Evolutionary conservation across 92 coral and sea anemone genomes (phyloP).

Genomic region (Desmophyllum pertusum): DNA sequence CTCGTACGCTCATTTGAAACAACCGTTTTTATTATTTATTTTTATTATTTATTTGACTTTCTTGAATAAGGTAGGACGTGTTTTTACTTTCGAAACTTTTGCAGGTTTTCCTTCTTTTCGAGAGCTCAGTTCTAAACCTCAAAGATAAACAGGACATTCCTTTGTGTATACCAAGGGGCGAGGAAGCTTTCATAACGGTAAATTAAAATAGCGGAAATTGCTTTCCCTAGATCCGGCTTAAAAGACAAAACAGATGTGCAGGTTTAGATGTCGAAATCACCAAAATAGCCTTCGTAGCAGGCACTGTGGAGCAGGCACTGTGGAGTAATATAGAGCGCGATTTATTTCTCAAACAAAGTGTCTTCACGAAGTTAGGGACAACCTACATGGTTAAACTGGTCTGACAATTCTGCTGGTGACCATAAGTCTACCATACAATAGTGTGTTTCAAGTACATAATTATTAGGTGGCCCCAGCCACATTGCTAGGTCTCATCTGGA

Average conservation of each 20-base stretch:
- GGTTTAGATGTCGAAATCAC: not conserved
- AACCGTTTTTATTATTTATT: not conserved
- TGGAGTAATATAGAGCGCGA: too few relatives aligned
- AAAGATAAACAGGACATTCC: not conserved
- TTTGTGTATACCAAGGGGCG: not conserved
- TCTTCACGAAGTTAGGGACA: too few relatives aligned
- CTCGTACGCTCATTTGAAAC: not conserved
- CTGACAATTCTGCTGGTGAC: too few relatives aligned
- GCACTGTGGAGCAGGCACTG: too few relatives aligned
- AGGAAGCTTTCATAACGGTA: not conserved
- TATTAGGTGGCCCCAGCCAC: too few relatives aligned
- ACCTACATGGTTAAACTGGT: too few relatives aligned
- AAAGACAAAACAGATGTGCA: not conserved
- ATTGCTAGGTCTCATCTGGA: too few relatives aligned
- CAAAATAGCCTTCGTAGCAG: not conserved
- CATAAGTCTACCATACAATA: too few relatives aligned
- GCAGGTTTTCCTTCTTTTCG: not conserved
- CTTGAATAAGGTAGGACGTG: not conserved
- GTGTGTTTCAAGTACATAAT: too few relatives aligned
- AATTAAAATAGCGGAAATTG: not conserved
- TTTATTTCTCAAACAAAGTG: too few relatives aligned
- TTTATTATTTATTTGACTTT: not conserved
- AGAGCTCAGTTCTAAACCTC: not conserved
- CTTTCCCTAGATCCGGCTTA: not conserved
- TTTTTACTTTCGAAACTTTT: not conserved